These are phyloP conservation scores for Aproaerema taeniolella DNA, from an alignment of 2,888 invertebrate genomes.

Conservation along the genomic window DNA sequence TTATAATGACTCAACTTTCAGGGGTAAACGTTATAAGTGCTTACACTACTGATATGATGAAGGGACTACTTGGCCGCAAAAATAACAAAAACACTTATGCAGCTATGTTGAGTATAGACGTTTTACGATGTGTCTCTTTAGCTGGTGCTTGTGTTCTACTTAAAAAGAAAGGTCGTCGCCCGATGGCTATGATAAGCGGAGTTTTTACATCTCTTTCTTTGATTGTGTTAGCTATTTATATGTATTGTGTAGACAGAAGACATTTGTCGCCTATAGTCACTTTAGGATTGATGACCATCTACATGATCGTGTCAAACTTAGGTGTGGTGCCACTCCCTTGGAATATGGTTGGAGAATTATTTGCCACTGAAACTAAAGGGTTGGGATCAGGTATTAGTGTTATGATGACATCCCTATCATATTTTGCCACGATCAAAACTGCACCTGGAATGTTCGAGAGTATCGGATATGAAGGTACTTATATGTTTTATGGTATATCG, in stretches of 20 bases:
- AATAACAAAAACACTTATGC: constrained; percentile 75
- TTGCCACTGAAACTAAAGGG: constrained; percentile 80
- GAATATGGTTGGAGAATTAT: constrained; percentile 86
- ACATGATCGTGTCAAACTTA: constrained; percentile 77
- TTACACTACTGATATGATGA: constrained; percentile 82
- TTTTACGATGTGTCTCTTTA: constrained; percentile 78
- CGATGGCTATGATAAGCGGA: constrained; percentile 80
- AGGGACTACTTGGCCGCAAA: constrained; percentile 71
- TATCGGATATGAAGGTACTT: constrained; percentile 78
- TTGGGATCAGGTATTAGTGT: constrained; percentile 83
- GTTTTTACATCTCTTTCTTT: constrained; percentile 78
- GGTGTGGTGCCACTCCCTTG: constrained; percentile 83
- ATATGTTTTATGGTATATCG: constrained; percentile 79
- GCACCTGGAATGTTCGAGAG: constrained; percentile 78
- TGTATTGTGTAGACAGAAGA: constrained; percentile 49
- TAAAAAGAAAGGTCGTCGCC: constrained; percentile 78
- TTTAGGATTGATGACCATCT: constrained; percentile 72
- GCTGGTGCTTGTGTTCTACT: constrained; percentile 78
- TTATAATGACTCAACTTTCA: constrained; percentile 81
- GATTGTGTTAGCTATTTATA: constrained; percentile 67
- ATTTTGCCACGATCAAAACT: constrained; percentile 82
- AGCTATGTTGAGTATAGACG: constrained; percentile 81
- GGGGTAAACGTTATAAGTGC: constrained; percentile 85
- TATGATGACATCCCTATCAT: constrained; percentile 80
- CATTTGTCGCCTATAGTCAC: constrained; percentile 53